These are phyloP conservation scores for Lymantria monacha DNA, from an alignment of 2,888 invertebrate genomes.

Conservation along the genomic window DNA sequence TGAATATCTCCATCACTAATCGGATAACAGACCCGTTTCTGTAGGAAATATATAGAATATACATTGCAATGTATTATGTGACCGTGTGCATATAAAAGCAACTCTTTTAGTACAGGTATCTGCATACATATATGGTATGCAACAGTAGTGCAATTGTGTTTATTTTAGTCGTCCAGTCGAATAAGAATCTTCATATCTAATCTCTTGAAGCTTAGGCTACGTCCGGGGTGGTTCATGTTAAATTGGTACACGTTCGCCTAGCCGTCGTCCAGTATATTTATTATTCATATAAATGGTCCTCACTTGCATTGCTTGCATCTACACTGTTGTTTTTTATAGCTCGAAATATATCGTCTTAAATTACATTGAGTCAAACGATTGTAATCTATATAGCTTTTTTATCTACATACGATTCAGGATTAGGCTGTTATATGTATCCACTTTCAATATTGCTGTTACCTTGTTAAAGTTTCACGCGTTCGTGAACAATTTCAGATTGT, in stretches of 20 bases:
- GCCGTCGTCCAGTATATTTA: constrained; percentile 46
- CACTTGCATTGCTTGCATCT: constrained; percentile 50
- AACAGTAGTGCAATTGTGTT: constrained; percentile 66
- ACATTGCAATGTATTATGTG: too few relatives aligned
- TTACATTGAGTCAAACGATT: constrained; percentile 4
- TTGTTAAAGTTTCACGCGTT: constrained; percentile 60
- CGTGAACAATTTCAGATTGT: constrained; percentile 25
- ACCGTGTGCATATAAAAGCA: too few relatives aligned
- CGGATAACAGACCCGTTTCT: too few relatives aligned
- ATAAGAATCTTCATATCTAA: constrained; percentile 35
- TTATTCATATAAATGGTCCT: constrained; percentile 55
- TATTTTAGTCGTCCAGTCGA: constrained; percentile 64
- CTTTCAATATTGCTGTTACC: constrained; percentile 39
- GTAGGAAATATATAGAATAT: too few relatives aligned
- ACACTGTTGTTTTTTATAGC: constrained; percentile 20
- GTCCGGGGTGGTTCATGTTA: constrained; percentile 53
- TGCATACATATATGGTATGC: constrained; percentile 41
- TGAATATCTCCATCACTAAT: too few relatives aligned
- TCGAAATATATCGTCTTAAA: constrained; percentile 8
- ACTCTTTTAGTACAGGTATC: too few relatives aligned
- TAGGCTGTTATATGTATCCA: constrained; percentile 14
- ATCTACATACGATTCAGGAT: background rate
- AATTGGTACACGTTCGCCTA: constrained; percentile 52
- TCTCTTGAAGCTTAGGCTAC: background rate
- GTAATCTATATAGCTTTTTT: background rate